Base-by-base conservation (phyloP, 2,797 vertebrate genomes). In the Esox lucius region DNA sequence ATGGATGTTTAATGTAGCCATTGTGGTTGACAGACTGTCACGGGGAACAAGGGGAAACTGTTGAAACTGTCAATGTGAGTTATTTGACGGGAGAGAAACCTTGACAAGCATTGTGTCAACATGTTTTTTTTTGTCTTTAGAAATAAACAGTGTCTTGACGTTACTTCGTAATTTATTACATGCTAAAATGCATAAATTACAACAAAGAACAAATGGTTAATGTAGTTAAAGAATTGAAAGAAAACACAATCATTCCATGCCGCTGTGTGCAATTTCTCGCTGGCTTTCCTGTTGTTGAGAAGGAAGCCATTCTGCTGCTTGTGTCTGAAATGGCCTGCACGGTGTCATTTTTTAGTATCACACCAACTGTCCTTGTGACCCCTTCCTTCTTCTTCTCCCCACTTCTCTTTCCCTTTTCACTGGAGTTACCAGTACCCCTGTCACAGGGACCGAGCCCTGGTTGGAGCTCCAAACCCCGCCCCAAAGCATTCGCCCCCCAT, bases 401-500 rank as follows among this genome's bases (percentile, higher is more conserved):
- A 3, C 35, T 33, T 70, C n/a, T 48, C 74, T 46, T 17, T 33
- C 46, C 53, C 35, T 81, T 78, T 77, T 87, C 72, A 80, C 85
- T 85, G 74, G 74, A 71, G 77, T 64, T 62, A 49, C 51, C 68
- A 65, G 62, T 65, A 16, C 5, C 13, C 62, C 28, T 24, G 26
- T 71, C 53, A n/a, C n/a, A 31, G 56, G 8, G n/a, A 11, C 22
- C n/a, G n/a, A 59, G 22, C 46, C 72, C 31, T 8, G 16, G 74
- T 53, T 56, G 71, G 66, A 71, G 71, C 51, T 48, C 17, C 42
- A 70, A 62, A 15, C 75, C 49, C 77, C 62, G 9, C 75, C 75
- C 42, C 62, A n/a, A 61, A 42, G 51, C 83, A 53, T 78, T 76
- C 74, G 78, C 13, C 84, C 81, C 80, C 80, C 77, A 75, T 70